These are phyloP conservation scores for Zaprionus tsacasi DNA, from an alignment of 1,140 invertebrate species.

Conservation along the genomic window DNA sequence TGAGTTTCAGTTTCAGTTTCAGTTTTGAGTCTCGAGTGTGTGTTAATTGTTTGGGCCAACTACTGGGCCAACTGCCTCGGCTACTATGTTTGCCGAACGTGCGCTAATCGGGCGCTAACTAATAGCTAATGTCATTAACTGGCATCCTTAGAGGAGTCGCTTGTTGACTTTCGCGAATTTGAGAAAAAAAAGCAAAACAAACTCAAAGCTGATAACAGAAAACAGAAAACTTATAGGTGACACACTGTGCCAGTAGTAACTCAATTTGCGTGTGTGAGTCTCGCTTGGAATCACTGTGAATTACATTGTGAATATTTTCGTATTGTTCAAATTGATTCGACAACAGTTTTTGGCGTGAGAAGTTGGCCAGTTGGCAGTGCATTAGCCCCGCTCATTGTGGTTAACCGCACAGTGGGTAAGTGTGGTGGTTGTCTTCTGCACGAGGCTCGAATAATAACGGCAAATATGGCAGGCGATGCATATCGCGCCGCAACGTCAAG, in stretches of 20 bases:
- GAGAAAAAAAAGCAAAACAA: background rate
- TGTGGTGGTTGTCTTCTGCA: slow-evolving; percentile 24
- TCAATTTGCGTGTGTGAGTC: slow-evolving; percentile 69
- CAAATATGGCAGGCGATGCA: slow-evolving; percentile 38
- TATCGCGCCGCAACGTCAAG: slow-evolving; percentile 26
- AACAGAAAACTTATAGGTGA: slow-evolving; percentile 28
- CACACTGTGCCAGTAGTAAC: slow-evolving; percentile 40
- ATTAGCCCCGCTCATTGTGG: background rate
- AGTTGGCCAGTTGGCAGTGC: slow-evolving; percentile 1
- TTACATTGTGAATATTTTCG: slow-evolving; percentile 53
- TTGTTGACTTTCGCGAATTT: background rate
- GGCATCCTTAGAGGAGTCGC: background rate
- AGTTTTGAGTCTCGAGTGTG: background rate
- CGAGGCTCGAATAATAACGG: slow-evolving; percentile 34
- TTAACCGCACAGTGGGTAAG: no score
- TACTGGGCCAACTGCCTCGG: background rate
- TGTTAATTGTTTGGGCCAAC: slow-evolving; percentile 25
- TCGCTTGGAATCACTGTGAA: slow-evolving; percentile 36
- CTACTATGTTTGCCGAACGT: slow-evolving; percentile 12
- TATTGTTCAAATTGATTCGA: slow-evolving; percentile 31
- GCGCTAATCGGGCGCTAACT: slow-evolving; percentile 36
- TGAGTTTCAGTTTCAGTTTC: slow-evolving; percentile 18
- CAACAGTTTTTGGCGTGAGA: slow-evolving; percentile 7
- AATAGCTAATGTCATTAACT: slow-evolving; percentile 4
- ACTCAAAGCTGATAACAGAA: slow-evolving; percentile 16